Evolutionary conservation across 2,797 vertebrate species (phyloP).

Genomic region (Coranthus polyacanthus): DNA sequence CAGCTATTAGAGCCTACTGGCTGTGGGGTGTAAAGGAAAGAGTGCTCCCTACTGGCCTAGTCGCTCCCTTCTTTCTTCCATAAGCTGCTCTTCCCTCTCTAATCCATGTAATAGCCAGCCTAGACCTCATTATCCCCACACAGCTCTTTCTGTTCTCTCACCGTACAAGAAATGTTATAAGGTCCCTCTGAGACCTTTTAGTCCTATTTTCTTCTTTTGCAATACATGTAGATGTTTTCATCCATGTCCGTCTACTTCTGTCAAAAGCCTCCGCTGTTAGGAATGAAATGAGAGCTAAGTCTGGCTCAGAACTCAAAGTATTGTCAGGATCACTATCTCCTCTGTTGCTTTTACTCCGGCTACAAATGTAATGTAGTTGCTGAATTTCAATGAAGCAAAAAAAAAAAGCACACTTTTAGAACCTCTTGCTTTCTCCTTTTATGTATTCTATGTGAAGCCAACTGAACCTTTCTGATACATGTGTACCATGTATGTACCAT

Average conservation of each 20-base stretch:
- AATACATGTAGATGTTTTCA: conserved; percentile 48
- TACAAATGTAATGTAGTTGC: conserved; percentile 1
- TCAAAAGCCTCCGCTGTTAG: conserved; percentile 34
- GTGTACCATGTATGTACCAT: conserved; percentile 57
- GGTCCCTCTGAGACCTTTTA: conserved; percentile 52
- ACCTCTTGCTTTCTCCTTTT: neutral
- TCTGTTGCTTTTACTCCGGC: neutral
- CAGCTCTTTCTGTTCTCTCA: conserved; percentile 45
- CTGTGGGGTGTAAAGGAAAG: conserved; percentile 68
- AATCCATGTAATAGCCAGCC: conserved; percentile 65
- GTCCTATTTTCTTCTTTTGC: conserved; percentile 40
- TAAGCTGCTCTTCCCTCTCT: conserved; percentile 55
- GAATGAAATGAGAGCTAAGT: conserved; percentile 16
- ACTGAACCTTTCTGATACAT: conserved; percentile 40
- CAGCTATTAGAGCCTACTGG: conserved; percentile 16
- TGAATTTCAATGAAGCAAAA: neutral
- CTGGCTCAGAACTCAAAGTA: conserved; percentile 4
- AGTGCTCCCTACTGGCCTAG: conserved; percentile 79
- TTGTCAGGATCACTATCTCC: conserved; percentile 17
- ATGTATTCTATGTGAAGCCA: conserved; percentile 24
- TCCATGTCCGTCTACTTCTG: conserved; percentile 24
- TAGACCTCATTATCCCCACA: conserved; percentile 63
- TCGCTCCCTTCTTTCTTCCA: conserved; percentile 27
- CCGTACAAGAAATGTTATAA: conserved; percentile 31
- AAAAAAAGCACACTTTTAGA: too few species aligned